Evolutionary conservation across 2,113 vertebrate genomes (phyloP).

Genomic region (Lipotes vexillifer): DNA sequence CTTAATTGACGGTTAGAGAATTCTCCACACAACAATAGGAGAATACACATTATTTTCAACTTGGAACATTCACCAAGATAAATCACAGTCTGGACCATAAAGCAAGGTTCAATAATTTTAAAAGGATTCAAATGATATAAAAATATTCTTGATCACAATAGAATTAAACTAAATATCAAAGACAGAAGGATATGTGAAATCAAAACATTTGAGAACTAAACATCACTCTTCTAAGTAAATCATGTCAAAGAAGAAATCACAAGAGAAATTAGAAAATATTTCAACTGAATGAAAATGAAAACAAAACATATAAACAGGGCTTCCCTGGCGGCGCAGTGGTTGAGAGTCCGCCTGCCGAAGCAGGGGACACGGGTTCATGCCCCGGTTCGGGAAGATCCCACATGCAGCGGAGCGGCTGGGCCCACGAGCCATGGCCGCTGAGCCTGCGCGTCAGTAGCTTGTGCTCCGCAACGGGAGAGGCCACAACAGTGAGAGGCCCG

Average conservation of each 20-base stretch:
- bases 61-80: not conserved
- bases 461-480: too few species aligned
- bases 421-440: too few species aligned
- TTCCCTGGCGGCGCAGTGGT: too few species aligned
- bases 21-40: not conserved
- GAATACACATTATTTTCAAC: not conserved
- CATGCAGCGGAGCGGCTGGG: too few species aligned
- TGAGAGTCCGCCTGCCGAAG: too few species aligned
- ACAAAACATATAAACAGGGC: not conserved
- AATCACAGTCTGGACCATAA: too few species aligned
- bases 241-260: not conserved
- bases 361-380: too few species aligned
- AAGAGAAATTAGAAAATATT: conserved; percentile 18
- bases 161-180: not conserved
- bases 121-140: not conserved
- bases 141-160: not conserved
- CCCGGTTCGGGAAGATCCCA: too few species aligned
- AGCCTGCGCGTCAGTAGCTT: too few species aligned
- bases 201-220: not conserved
- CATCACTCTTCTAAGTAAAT: not conserved
- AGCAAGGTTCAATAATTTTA: too few species aligned
- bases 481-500: too few species aligned
- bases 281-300: not conserved
- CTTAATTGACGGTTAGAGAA: not conserved
- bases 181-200: not conserved